Percentiles rank a stretch among this genome's conserved stretches.
Evolutionary conservation across 2,888 invertebrate genomes (phyloP).

Genomic region (Aphodius sticticus): DNA sequence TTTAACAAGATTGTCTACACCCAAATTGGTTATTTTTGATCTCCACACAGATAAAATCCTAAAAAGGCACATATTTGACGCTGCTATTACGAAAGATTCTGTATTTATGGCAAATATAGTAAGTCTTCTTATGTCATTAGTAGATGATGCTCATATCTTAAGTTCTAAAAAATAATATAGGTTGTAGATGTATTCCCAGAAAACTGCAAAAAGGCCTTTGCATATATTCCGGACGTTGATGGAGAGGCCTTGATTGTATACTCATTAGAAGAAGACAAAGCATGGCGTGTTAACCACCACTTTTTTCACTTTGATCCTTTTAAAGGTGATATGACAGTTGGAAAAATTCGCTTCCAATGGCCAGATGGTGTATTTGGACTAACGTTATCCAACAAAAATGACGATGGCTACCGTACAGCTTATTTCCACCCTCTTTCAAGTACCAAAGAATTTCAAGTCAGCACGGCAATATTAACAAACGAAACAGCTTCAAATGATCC

Average conservation of each 20-base stretch:
- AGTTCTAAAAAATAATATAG: background rate
- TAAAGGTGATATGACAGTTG: conserved; percentile 76
- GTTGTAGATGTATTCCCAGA: conserved; percentile 59
- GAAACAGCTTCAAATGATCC: conserved; percentile 64
- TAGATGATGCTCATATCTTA: too few species aligned
- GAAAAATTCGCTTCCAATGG: conserved; percentile 76
- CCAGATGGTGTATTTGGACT: conserved; percentile 80
- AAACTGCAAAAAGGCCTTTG: conserved; percentile 68
- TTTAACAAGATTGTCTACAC: conserved; percentile 63
- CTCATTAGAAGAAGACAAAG: conserved; percentile 74
- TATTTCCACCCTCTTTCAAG: conserved; percentile 85
- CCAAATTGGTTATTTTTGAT: conserved; percentile 76
- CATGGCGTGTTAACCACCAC: conserved; percentile 77
- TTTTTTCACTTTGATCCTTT: conserved; percentile 65
- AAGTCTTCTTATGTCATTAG: background rate
- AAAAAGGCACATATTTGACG: conserved; percentile 76
- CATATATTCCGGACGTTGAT: conserved; percentile 76
- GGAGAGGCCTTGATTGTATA: conserved; percentile 77
- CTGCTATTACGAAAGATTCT: conserved; percentile 75
- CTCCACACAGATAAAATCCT: conserved; percentile 62
- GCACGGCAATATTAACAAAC: conserved; percentile 72
- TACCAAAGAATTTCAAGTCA: conserved; percentile 78
- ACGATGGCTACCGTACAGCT: conserved; percentile 73
- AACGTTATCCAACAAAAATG: conserved; percentile 70
- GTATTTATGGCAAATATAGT: conserved; percentile 67